Conservation (phyloP, 2,113 vertebrate species). For the Penelope pileata region DNA sequence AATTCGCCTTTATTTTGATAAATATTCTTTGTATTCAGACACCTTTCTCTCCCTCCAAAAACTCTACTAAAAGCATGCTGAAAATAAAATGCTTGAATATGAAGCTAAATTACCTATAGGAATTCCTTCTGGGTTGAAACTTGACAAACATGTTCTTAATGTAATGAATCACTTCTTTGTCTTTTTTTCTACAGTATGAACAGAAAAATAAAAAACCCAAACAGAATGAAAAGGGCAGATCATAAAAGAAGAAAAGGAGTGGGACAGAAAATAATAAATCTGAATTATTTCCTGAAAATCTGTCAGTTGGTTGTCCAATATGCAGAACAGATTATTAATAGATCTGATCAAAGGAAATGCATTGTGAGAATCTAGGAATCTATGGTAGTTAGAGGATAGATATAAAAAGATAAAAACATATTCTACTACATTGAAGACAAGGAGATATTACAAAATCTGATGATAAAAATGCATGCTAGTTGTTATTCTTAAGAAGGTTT, state of each 20-base stretch:
- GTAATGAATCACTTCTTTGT: not conserved
- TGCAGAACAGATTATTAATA: slow-evolving; percentile 8
- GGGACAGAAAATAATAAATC: not conserved
- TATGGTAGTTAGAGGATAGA: not conserved
- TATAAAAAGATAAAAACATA: not conserved
- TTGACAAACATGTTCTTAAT: not conserved
- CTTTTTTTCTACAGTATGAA: not conserved
- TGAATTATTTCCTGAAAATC: not conserved
- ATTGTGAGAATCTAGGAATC: not conserved
- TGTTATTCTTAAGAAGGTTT: not conserved
- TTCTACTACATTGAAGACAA: not conserved
- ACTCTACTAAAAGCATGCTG: not conserved
- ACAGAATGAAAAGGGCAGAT: not conserved
- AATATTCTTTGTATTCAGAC: not conserved
- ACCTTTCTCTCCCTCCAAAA: not conserved
- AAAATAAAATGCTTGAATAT: not conserved
- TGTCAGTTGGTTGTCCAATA: not conserved
- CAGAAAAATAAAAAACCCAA: not conserved
- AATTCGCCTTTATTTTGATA: not conserved
- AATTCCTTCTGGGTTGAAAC: not conserved
- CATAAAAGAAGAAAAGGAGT: not conserved
- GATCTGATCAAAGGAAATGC: not conserved
- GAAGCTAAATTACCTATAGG: not conserved
- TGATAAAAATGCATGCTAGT: not conserved
- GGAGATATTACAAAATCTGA: not conserved